Conservation (phyloP, 2,797 vertebrate genomes). For the Urosaurus nigricauda region DNA sequence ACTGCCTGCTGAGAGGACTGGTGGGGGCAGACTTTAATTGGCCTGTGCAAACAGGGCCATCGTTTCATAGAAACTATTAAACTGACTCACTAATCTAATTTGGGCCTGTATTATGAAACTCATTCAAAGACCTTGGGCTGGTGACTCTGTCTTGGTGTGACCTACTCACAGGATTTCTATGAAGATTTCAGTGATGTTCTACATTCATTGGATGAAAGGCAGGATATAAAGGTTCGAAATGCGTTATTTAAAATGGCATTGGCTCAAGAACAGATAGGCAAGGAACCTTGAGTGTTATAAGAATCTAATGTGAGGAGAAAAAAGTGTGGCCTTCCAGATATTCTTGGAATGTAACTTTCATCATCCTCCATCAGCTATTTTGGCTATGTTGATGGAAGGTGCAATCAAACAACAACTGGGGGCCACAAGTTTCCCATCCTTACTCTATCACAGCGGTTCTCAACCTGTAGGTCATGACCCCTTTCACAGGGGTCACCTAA, state of each 20-base stretch:
- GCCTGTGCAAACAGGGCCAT: too few species aligned
- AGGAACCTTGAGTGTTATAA: not conserved
- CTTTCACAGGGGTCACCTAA: too few species aligned
- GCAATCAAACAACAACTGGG: not conserved
- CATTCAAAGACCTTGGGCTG: not conserved
- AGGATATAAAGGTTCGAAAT: not conserved
- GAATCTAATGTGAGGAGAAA: not conserved
- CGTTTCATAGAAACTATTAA: too few species aligned
- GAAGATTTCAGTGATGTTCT: not conserved
- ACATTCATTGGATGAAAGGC: not conserved
- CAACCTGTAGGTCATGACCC: too few species aligned
- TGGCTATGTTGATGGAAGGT: not conserved
- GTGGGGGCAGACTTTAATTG: too few species aligned
- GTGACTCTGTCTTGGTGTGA: not conserved
- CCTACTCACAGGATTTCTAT: not conserved
- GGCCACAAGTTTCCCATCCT: not conserved
- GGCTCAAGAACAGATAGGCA: not conserved
- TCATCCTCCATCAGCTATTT: not conserved
- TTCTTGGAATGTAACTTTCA: not conserved
- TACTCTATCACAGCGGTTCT: too few species aligned
- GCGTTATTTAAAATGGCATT: not conserved
- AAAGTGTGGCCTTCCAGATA: too few species aligned
- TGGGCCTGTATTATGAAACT: not conserved
- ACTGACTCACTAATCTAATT: too few species aligned
- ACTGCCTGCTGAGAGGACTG: too few species aligned